These are phyloP conservation scores for Sphenopsis melanotis DNA, from an alignment of 2,797 vertebrate species.

Conservation along the genomic window DNA sequence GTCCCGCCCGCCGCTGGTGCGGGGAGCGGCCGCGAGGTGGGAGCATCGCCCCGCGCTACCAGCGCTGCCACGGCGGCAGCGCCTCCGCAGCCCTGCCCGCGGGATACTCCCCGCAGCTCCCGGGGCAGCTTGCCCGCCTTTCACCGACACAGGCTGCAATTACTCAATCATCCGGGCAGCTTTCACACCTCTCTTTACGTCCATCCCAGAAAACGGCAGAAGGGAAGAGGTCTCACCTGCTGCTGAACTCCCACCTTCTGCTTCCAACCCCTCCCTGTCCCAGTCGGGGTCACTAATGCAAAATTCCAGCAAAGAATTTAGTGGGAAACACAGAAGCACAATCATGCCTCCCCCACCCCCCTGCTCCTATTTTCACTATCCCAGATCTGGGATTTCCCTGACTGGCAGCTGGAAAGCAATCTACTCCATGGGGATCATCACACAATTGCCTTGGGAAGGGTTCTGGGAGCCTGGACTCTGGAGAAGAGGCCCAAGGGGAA, in stretches of 20 bases:
- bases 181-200: not conserved
- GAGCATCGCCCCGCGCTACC: not conserved
- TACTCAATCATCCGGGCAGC: not conserved
- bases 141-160: rapidly evolving
- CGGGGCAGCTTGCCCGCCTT: rapidly evolving
- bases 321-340: not conserved
- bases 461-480: not conserved
- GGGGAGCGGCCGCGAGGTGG: conserved; percentile 4
- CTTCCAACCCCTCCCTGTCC: not conserved
- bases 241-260: not conserved
- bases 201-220: not conserved
- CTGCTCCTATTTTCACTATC: not conserved
- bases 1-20: not conserved
- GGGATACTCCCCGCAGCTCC: rapidly evolving
- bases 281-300: rapidly evolving
- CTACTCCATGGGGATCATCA: not conserved
- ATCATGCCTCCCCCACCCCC: not conserved
- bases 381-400: not conserved
- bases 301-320: not conserved
- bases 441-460: not conserved
- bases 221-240: not conserved
- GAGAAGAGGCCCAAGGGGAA: not conserved
- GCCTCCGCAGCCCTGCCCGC: not conserved
- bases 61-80: not conserved
- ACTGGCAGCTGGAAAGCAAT: not conserved